Percentiles rank a stretch among this genome's conserved stretches.
Evolutionary conservation across 2,888 invertebrate genomes (phyloP).

Genomic region (Trilocha varians): DNA sequence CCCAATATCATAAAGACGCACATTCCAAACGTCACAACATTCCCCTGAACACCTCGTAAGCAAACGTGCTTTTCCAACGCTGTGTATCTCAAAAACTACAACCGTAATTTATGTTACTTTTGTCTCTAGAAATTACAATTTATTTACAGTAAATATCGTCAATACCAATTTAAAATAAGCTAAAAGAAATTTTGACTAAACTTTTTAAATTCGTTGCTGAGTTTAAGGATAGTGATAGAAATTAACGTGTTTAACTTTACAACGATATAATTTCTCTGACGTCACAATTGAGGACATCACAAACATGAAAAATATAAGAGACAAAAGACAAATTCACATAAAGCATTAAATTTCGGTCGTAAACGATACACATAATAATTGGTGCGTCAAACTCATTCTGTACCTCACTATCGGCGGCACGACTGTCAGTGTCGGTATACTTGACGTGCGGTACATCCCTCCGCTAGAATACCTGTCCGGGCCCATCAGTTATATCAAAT

Average conservation of each 20-base stretch:
- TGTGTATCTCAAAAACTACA: constrained; percentile 27
- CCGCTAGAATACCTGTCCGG: constrained; percentile 73
- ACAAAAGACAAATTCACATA: constrained; percentile 2
- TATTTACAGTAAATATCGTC: too few species aligned
- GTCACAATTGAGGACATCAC: background rate
- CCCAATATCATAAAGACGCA: constrained; percentile 23
- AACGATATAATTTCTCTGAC: background rate
- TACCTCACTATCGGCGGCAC: constrained; percentile 83
- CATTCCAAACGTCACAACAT: constrained; percentile 32
- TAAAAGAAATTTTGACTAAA: too few species aligned
- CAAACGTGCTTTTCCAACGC: constrained; percentile 43
- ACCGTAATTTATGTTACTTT: constrained; percentile 28
- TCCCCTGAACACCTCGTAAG: constrained; percentile 32
- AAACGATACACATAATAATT: constrained; percentile 36
- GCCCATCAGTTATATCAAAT: constrained; percentile 28
- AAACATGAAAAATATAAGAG: constrained; percentile 1
- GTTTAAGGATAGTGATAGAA: too few species aligned
- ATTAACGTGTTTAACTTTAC: too few species aligned
- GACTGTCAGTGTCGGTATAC: constrained; percentile 89
- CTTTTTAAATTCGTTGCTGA: too few species aligned
- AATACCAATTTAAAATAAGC: too few species aligned
- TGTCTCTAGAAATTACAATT: too few species aligned
- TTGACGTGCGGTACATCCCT: constrained; percentile 91
- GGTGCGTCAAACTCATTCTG: constrained; percentile 47
- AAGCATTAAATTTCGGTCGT: constrained; percentile 29